Evolutionary conservation across 2,888 invertebrate genomes (phyloP).

Genomic region (Agrypnus murinus): DNA sequence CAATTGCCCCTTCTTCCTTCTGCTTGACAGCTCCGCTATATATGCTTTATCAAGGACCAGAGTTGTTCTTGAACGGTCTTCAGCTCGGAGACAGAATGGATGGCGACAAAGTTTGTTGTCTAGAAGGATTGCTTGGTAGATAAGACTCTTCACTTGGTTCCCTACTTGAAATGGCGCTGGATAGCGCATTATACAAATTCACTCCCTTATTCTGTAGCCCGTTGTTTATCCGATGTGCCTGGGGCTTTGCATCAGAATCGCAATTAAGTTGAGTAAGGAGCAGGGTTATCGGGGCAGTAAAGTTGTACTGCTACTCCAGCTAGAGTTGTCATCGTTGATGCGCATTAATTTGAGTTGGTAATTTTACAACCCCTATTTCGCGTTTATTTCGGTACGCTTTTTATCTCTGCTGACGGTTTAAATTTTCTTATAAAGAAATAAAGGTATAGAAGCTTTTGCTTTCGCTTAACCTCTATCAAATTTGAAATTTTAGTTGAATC

Average conservation of each 20-base stretch:
- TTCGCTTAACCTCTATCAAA: too few species aligned
- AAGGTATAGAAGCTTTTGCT: too few species aligned
- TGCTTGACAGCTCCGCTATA: conserved; percentile 4
- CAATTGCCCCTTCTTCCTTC: conserved; percentile 29
- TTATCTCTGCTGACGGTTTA: conserved; percentile 10
- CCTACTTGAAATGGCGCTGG: conserved; percentile 56
- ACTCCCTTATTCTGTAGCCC: conserved; percentile 61
- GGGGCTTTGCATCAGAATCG: conserved; percentile 58
- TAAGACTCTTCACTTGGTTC: conserved; percentile 61
- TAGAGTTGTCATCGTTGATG: conserved; percentile 61
- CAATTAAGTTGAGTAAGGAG: conserved; percentile 63
- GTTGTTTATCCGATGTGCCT: conserved; percentile 62
- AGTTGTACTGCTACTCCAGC: conserved; percentile 58
- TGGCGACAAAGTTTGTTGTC: conserved; percentile 67
- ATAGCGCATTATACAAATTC: conserved; percentile 62
- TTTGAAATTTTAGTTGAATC: too few species aligned
- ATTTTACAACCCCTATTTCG: conserved; percentile 55
- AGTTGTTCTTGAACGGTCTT: conserved; percentile 41
- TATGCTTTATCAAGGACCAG: conserved; percentile 34
- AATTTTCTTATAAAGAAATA: too few species aligned
- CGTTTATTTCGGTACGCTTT: conserved; percentile 28
- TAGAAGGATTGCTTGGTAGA: conserved; percentile 65
- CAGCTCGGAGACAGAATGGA: conserved; percentile 61
- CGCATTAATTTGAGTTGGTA: conserved; percentile 62
- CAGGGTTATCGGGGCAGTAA: conserved; percentile 62